phyloP scores from a whole-genome alignment of 2,797 vertebrate species.

The Aratinga solstitialis region DNA sequence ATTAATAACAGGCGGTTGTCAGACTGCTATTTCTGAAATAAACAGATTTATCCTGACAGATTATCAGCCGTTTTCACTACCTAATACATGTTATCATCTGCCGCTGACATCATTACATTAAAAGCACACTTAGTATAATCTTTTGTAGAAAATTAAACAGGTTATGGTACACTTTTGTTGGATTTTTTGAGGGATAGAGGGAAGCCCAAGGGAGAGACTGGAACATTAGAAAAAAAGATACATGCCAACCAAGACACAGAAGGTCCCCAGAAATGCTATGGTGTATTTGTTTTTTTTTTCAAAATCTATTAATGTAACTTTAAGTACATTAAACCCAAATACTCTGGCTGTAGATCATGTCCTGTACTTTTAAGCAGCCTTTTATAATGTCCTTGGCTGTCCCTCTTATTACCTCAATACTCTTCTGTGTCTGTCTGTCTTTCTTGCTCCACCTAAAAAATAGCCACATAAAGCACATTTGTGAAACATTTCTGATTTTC shows the following conservation, averaged over 20 bases:
- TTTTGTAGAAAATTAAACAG: conserved; percentile 78
- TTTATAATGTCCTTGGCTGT: not conserved
- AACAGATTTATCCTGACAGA: conserved; percentile 80
- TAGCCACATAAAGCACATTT: not conserved
- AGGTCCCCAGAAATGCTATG: conserved; percentile 44
- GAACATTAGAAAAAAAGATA: conserved; percentile 31
- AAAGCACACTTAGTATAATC: conserved; percentile 79
- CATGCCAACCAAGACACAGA: not conserved
- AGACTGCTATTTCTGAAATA: conserved; percentile 75
- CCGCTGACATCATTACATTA: conserved; percentile 76
- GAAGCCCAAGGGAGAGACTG: not conserved
- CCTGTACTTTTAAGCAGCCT: not conserved
- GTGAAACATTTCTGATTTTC: not conserved
- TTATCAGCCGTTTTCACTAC: conserved; percentile 77
- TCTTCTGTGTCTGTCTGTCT: not conserved
- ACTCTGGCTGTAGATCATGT: not conserved
- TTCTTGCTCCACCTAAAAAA: not conserved
- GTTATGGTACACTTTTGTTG: conserved; percentile 59
- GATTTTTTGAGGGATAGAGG: not conserved
- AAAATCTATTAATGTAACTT: conserved; percentile 53
- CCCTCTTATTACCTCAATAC: not conserved
- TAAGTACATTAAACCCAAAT: conserved; percentile 54
- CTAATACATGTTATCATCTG: conserved; percentile 78
- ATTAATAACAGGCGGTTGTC: conserved; percentile 74
- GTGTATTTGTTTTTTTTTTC: conserved; percentile 61